A percentile compares a stretch with the other conserved stretches of the same genome.
These are phyloP conservation scores for Sericinus montela DNA, from an alignment of 2,888 invertebrate genomes.

Conservation along the genomic window DNA sequence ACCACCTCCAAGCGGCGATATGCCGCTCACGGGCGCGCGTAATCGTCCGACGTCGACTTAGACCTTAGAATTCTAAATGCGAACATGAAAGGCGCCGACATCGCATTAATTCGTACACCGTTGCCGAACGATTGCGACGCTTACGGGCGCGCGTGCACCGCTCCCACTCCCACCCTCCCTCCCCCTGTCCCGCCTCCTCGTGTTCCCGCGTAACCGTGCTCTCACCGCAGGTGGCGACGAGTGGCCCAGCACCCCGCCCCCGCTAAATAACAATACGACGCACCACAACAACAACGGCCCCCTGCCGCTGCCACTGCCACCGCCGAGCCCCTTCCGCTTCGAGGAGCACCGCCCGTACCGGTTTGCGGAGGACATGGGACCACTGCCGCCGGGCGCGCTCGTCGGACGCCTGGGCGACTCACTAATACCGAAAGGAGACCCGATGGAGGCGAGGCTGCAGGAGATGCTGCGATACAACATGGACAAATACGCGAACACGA, in stretches of 20 bases:
- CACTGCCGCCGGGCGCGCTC: conserved; percentile 87
- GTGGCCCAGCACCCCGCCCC: conserved; percentile 71
- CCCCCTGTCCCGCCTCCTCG: conserved; percentile 83
- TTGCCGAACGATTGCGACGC: conserved; percentile 42
- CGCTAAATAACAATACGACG: conserved; percentile 77
- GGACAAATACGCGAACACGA: conserved; percentile 96
- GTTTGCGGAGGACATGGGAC: conserved; percentile 90
- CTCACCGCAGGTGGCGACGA: conserved; percentile 74
- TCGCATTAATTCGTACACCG: conserved; percentile 48
- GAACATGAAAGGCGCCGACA: conserved; percentile 51
- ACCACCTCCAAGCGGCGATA: conserved; percentile 40
- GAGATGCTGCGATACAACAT: conserved; percentile 97
- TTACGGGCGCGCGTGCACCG: conserved; percentile 48
- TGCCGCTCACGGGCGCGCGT: conserved; percentile 66
- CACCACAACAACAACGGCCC: conserved; percentile 78
- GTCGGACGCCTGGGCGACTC: conserved; percentile 93
- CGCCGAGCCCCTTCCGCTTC: conserved; percentile 85
- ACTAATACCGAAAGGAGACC: conserved; percentile 94
- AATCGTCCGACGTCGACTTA: conserved; percentile 44
- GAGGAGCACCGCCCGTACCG: conserved; percentile 90
- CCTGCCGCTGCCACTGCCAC: conserved; percentile 68
- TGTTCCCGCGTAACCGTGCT: conserved; percentile 84
- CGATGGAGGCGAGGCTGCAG: conserved; percentile 95
- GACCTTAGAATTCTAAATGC: conserved; percentile 49
- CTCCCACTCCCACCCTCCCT: conserved; percentile 65